phyloP scores from a whole-genome alignment of 2,888 invertebrate species.

The Heliconius ismenius region DNA sequence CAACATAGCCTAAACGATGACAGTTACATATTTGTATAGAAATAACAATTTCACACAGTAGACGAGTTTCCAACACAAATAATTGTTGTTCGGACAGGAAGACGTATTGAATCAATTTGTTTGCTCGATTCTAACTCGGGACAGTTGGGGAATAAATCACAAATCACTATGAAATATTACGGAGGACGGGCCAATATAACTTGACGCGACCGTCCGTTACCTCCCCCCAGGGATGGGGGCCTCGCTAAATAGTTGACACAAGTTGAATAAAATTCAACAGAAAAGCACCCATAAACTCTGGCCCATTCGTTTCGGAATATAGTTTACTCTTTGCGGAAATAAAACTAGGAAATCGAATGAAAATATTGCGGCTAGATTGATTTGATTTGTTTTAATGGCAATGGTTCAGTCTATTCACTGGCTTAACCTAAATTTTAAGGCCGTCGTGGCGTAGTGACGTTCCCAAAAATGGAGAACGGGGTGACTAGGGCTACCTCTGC shows the following conservation, averaged over 20 bases:
- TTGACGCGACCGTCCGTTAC: slow-evolving; percentile 33
- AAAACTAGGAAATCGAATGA: slow-evolving; percentile 38
- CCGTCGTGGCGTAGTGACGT: too few species aligned
- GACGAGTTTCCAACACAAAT: slow-evolving; percentile 47
- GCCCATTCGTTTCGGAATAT: slow-evolving; percentile 42
- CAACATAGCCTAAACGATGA: slow-evolving; percentile 13
- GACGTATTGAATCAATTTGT: slow-evolving; percentile 68
- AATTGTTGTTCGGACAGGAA: slow-evolving; percentile 54
- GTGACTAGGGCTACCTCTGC: not conserved
- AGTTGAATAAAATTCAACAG: slow-evolving; percentile 46
- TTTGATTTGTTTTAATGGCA: slow-evolving; percentile 14
- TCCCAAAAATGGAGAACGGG: not conserved
- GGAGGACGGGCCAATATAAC: slow-evolving; percentile 42
- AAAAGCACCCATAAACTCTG: slow-evolving; percentile 42
- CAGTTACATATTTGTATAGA: slow-evolving; percentile 25
- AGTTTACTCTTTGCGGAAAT: slow-evolving; percentile 40
- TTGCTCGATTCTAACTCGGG: slow-evolving; percentile 58
- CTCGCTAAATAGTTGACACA: slow-evolving; percentile 39
- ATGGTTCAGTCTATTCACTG: not conserved
- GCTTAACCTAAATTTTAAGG: not conserved
- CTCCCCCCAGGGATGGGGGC: not conserved
- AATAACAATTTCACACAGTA: slow-evolving; percentile 37
- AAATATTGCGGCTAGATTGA: slow-evolving; percentile 29
- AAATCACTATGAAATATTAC: slow-evolving; percentile 64
- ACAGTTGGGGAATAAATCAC: slow-evolving; percentile 60